Percentiles rank a stretch among this genome's conserved stretches.
Conservation (phyloP, 2,888 invertebrate genomes). For the Anoplius nigerrimus region DNA sequence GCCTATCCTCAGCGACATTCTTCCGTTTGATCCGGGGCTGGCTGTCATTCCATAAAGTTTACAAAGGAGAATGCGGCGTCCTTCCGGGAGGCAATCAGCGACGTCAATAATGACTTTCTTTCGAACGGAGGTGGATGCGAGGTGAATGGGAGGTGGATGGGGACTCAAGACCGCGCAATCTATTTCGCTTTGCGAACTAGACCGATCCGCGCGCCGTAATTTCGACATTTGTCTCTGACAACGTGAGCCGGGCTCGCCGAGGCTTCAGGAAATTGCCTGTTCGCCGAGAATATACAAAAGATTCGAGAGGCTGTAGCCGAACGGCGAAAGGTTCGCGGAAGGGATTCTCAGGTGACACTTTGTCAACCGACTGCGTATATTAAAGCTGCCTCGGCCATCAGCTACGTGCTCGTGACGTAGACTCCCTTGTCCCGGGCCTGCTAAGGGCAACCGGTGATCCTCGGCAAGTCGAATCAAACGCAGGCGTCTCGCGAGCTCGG, state of each 20-base stretch:
- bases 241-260: slow-evolving; percentile 20
- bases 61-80: no score
- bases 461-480: no score
- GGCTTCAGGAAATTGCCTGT: slow-evolving; percentile 41
- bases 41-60: no score
- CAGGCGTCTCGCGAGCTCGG: no score
- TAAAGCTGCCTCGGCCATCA: slow-evolving; percentile 33
- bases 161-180: not conserved
- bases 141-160: not conserved
- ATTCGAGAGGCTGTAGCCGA: slow-evolving; percentile 8
- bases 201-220: slow-evolving; percentile 44
- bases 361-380: slow-evolving; percentile 38
- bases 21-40: no score
- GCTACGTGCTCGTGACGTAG: slow-evolving; percentile 20
- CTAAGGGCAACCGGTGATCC: no score
- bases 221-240: slow-evolving; percentile 54
- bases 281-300: slow-evolving; percentile 26
- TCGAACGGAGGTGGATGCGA: not conserved
- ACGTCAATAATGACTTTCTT: slow-evolving; percentile 26
- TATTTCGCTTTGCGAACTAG: slow-evolving; percentile 12
- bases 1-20: not conserved
- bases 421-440: slow-evolving; percentile 8
- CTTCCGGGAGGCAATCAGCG: slow-evolving; percentile 15
- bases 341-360: slow-evolving; percentile 36
- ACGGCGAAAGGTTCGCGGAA: slow-evolving; percentile 20